Evolutionary conservation across 2,113 vertebrate species (phyloP).

Genomic region (Martes martes): DNA sequence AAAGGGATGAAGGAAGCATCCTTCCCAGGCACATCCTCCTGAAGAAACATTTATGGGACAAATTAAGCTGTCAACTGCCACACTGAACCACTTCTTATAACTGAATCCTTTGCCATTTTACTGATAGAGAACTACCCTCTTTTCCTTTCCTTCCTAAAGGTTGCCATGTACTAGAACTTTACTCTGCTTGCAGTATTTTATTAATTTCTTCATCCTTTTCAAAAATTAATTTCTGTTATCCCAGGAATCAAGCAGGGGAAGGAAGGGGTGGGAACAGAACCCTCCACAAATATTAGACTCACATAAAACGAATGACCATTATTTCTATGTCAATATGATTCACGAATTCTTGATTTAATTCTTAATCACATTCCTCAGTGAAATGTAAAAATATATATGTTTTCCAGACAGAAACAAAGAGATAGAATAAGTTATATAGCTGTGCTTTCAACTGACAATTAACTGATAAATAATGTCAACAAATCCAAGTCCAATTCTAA

Average conservation of each 20-base stretch:
- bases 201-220: background rate
- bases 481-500: background rate
- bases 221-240: background rate
- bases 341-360: background rate
- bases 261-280: background rate
- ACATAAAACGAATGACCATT: background rate
- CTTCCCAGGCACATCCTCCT: background rate
- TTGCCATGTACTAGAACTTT: background rate
- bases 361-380: background rate
- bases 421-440: background rate
- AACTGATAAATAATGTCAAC: background rate
- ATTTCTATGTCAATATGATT: background rate
- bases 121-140: background rate
- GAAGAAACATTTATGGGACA: background rate
- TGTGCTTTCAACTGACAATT: background rate
- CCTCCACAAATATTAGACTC: background rate
- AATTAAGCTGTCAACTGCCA: background rate
- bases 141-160: background rate
- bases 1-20: background rate
- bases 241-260: background rate
- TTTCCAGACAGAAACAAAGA: constrained; percentile 2
- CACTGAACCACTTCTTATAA: background rate
- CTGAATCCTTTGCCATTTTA: background rate
- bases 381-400: background rate
- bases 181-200: background rate